These are phyloP conservation scores for Phalacrocorax pelagicus DNA, from an alignment of 2,113 vertebrate genomes.

Conservation along the genomic window DNA sequence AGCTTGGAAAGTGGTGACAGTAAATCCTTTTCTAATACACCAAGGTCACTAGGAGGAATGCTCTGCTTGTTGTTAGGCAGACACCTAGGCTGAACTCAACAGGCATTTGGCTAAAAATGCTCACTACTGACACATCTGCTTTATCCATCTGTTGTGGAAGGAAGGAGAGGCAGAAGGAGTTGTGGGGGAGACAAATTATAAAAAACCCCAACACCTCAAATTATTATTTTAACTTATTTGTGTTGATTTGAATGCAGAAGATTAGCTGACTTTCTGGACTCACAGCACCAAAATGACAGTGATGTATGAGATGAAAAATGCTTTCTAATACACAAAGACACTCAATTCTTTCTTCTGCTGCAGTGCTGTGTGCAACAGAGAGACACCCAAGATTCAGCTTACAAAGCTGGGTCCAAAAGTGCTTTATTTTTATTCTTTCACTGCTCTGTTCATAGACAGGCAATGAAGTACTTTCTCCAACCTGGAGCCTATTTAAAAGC, in stretches of 20 bases:
- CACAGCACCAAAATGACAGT: conserved; percentile 12
- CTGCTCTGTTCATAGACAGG: neutral
- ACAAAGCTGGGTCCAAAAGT: neutral
- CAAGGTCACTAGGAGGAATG: neutral
- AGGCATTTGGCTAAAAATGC: neutral
- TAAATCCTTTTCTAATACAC: conserved; percentile 23
- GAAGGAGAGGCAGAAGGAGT: neutral
- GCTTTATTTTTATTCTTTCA: neutral
- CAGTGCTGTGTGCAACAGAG: neutral
- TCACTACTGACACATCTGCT: conserved; percentile 35
- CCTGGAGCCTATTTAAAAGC: neutral
- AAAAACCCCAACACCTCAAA: neutral
- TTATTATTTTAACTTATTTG: conserved; percentile 22
- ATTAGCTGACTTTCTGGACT: conserved; percentile 29
- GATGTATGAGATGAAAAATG: conserved; percentile 36
- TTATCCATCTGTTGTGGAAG: conserved; percentile 1
- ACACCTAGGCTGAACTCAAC: neutral
- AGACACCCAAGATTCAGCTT: neutral
- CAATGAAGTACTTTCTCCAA: neutral
- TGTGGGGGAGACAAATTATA: neutral
- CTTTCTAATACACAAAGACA: neutral
- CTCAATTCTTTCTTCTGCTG: neutral
- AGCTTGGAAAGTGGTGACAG: conserved; percentile 11
- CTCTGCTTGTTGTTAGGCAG: neutral
- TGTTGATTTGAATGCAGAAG: conserved; percentile 35